A percentile compares a stretch with the other conserved stretches of the same genome.
These are phyloP conservation scores for Philypnodon macrostomus DNA, from an alignment of 2,797 vertebrate genomes.

Conservation along the genomic window DNA sequence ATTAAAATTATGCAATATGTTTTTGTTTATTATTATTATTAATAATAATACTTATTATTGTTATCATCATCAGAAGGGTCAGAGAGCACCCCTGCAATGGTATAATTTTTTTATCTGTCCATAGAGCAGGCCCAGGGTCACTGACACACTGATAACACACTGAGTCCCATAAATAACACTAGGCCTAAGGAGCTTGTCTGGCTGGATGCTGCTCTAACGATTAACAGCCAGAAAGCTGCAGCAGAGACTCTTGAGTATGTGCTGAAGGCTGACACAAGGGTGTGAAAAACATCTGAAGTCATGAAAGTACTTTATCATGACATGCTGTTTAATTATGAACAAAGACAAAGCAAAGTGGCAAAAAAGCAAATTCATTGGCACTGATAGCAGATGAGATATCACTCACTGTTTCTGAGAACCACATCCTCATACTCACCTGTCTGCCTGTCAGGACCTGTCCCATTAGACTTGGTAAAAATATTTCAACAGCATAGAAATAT, in stretches of 20 bases:
- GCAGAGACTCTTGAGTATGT: slow-evolving; percentile 23
- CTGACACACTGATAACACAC: slow-evolving; percentile 53
- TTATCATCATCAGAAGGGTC: too few relatives aligned
- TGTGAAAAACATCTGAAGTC: too few relatives aligned
- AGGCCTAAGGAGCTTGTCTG: slow-evolving; percentile 72
- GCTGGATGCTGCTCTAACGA: slow-evolving; percentile 45
- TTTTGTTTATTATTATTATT: too few relatives aligned
- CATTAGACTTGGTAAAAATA: background rate
- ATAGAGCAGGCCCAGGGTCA: slow-evolving; percentile 10
- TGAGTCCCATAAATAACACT: slow-evolving; percentile 59
- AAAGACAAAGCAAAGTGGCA: too few relatives aligned
- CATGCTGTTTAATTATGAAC: too few relatives aligned
- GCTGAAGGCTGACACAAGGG: background rate
- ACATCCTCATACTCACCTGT: background rate
- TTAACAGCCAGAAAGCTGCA: slow-evolving; percentile 40
- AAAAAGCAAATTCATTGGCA: too few relatives aligned
- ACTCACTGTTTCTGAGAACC: background rate
- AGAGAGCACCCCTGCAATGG: too few relatives aligned
- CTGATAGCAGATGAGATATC: too few relatives aligned
- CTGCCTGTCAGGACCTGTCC: slow-evolving; percentile 14
- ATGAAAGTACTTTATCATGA: too few relatives aligned
- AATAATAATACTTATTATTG: too few relatives aligned
- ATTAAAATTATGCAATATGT: background rate
- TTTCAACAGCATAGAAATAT: background rate
- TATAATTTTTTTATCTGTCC: too few relatives aligned